Evolutionary conservation across 2,113 vertebrate genomes (phyloP), one percentile per base, ranked within the genome.

Genomic region (Osmerus eperlanus): DNA sequence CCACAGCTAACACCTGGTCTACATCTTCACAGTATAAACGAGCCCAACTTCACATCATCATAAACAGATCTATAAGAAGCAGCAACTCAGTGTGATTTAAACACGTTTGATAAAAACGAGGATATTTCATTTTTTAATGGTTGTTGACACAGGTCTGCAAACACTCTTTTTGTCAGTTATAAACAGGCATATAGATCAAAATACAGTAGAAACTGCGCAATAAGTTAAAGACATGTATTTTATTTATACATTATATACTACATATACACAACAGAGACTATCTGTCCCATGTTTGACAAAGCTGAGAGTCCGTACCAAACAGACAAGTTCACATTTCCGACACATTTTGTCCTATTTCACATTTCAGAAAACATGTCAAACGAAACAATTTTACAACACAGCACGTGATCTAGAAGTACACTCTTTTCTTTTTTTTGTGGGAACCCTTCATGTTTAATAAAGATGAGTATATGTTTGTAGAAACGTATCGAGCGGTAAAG

Each of bases 351-450:
- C 80, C 80, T 60, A 69, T 70, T 87, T 91, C 87, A 91, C 88
- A 90, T 88, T 85, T 88, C 78, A 83, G 78, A 73, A 41, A 84
- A 87, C 81, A 83, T 80, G 81, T 82, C 76, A 83, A 89, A 83
- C 73, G 81, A 72, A 84, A 86, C 85, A 15, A 81, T 78, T 82
- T 81, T 84, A 84, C 81, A 81, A 78, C 78, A 88, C 84, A 84
- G 75, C 81, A 88, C 76, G 25, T 85, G 76, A 83, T 85, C 87
- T 73, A 80, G 80, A 65, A 70, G 72, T 53, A 67, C 59, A 79
- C 75, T 70, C 71, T 78, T 70, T 76, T 76, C 23, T 75, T 80
- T 23, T 68, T 65, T 25, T 47, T 29, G 74, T 58, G 74, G 76
- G 72, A 36, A 81, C 82, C 62, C 47, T 74, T 64, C 66, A 77